Base-by-base conservation (phyloP, 2,888 invertebrate genomes). In the Pachycephus smyrnensis region DNA sequence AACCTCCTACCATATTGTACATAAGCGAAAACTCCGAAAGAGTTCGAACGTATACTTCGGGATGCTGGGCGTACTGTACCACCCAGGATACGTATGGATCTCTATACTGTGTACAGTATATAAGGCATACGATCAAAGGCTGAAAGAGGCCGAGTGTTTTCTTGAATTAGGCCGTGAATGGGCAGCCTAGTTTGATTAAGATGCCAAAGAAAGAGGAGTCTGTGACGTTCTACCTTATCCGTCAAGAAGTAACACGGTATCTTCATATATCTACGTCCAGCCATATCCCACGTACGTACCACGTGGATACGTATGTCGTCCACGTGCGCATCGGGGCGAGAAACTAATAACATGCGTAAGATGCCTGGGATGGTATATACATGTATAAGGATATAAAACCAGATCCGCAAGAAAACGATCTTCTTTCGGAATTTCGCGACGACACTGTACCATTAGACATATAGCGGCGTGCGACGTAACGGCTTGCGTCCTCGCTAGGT, bases 151-250 rank as follows among this genome's bases (percentile, higher is more conserved):
- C 85, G 86, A 86, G 86, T 89, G 88, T 89, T 89, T 88, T 89
- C 86, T 86, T 85, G 89, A 90, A 90, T 89, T 88, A 89, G 89
- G 88, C 88, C 88, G 89, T 89, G 90, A 89, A 89, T 87, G 83
- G 76, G 78, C 86, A 86, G 85, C 84, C 84, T 84, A 86, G 85
- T 88, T 85, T 89, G 85, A 89, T 89, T 88, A 88, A 84, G 85
- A 87, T 83, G 81, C 75, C 80, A 81, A 85, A 88, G 88, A 89
- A 88, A 88, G 88, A 85, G 80, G 85, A 82, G 86, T 87, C 87
- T 89, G 89, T 89, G 86, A 86, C 86, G 80, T 75, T 75, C 37
- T 68, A 73, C 79, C 79, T 79, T 77, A 73, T 55, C 23, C 2
- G 55, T 23, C 55, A 2, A 23, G 55, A 55, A 55, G 23, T 55